phyloP scores from a whole-genome alignment of 1,140 invertebrate genomes.

The Megathymus violae region DNA sequence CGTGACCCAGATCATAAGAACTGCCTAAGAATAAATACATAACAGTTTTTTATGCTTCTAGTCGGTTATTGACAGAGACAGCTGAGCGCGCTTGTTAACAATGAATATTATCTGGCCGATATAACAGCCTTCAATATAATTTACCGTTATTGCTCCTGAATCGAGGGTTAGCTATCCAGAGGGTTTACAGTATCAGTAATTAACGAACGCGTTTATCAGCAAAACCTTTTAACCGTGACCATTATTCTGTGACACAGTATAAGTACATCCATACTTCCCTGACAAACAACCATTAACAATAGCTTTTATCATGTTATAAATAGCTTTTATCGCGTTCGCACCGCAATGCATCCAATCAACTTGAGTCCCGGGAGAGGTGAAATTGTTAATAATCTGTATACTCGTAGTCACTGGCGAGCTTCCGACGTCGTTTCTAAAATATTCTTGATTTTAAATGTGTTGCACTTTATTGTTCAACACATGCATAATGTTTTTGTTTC shows the following conservation, averaged over 20 bases:
- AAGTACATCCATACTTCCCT: conserved; percentile 13
- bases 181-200: conserved; percentile 32
- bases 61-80: too few species aligned
- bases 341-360: conserved; percentile 16
- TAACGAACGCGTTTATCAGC: conserved; percentile 42
- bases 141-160: not conserved
- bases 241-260: conserved; percentile 25
- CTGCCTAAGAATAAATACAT: too few species aligned
- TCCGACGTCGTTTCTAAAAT: too few species aligned
- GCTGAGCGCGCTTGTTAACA: too few species aligned
- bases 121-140: not conserved
- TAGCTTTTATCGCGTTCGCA: conserved; percentile 4
- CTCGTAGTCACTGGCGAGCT: not conserved
- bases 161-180: not conserved
- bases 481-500: too few species aligned
- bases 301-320: conserved; percentile 19
- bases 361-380: not conserved
- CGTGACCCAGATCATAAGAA: too few species aligned
- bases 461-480: too few species aligned
- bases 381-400: conserved; percentile 3
- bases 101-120: not conserved
- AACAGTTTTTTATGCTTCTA: too few species aligned
- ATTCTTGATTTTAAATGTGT: too few species aligned
- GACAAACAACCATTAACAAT: conserved; percentile 17
- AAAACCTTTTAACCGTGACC: conserved; percentile 47